Base-by-base conservation (phyloP, 1,140 invertebrate genomes). In the Chironomus striatipennis region DNA sequence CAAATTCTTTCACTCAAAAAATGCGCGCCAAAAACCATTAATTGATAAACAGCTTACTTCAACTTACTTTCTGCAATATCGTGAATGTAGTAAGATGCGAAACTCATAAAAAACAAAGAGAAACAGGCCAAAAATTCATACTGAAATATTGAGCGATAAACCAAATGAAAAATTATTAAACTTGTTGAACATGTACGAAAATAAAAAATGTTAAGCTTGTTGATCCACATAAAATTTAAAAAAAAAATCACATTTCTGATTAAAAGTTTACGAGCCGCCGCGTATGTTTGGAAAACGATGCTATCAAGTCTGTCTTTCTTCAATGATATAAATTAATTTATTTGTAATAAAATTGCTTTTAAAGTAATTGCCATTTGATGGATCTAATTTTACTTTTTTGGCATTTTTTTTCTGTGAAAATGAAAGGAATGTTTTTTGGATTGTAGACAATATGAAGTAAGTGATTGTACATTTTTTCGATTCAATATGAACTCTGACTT, bases 401-500 rank as follows among this genome's bases (percentile, higher is more conserved):
- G n/a, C 2, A 2, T 2, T 57, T 57, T n/a, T 34, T 34, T 34
- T 34, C 24, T 34, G 24, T 34, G 24, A 34, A 34, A 34, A 34
- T 34, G 24, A 34, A 34, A 34, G 24, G 24, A 34, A 34, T n/a
- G n/a, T n/a, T 34, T 34, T 34, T 34, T 34, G 24, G 24, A n/a
- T 5, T 34, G 24, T 34, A 34, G 24, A 34, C 24, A 34, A 34
- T 34, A 34, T 34, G 24, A 34, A 34, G 24, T 34, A 34, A 34
- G 12, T n/a, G 47, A 57, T n/a, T 57, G 47, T 57, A 12, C 12
- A 57, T 57, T 34, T 34, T 34, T 34, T 34, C 9, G 9, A 57
- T n/a, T 57, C 12, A 57, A 34, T 34, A 57, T 57, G 47, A 57
- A 57, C 47, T 57, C 47, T 57, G 47, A 57, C 47, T 57, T 57